Percentiles rank a stretch among this genome's conserved stretches.
These are phyloP conservation scores for Calyptomena viridis DNA, from an alignment of 2,113 vertebrate species.

Conservation along the genomic window DNA sequence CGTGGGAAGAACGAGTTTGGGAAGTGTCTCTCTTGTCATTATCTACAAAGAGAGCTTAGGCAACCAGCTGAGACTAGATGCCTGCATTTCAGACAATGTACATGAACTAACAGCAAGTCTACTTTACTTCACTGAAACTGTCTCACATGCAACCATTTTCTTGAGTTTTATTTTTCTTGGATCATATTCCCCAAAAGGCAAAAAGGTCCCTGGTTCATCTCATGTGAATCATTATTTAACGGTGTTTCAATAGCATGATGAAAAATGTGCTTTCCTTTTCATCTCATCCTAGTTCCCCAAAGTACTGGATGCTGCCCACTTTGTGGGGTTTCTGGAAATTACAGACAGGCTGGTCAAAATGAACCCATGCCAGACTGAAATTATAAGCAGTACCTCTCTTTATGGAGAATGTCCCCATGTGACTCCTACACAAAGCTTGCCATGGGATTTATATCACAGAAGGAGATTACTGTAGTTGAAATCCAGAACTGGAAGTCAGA, in stretches of 20 bases:
- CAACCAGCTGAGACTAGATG: not conserved
- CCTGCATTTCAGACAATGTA: not conserved
- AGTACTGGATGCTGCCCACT: not conserved
- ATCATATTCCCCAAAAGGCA: not conserved
- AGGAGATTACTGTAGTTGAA: not conserved
- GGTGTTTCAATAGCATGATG: not conserved
- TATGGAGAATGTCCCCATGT: not conserved
- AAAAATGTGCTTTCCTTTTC: not conserved
- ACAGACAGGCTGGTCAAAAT: not conserved
- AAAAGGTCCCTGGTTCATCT: not conserved
- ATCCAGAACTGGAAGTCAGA: not conserved
- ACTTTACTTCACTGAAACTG: not conserved
- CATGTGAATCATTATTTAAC: not conserved
- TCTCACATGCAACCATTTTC: not conserved
- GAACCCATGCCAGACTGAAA: not conserved
- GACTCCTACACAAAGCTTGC: not conserved
- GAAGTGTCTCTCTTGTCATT: not conserved
- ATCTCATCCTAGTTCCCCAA: not conserved
- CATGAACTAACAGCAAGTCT: not conserved
- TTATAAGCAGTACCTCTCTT: not conserved
- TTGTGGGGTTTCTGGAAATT: not conserved
- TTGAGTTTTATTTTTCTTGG: not conserved
- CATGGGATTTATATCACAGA: not conserved
- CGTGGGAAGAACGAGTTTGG: not conserved
- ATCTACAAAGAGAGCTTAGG: not conserved